Base-by-base conservation (phyloP, 2,797 vertebrate genomes). In the Epinephelus malabaricus region DNA sequence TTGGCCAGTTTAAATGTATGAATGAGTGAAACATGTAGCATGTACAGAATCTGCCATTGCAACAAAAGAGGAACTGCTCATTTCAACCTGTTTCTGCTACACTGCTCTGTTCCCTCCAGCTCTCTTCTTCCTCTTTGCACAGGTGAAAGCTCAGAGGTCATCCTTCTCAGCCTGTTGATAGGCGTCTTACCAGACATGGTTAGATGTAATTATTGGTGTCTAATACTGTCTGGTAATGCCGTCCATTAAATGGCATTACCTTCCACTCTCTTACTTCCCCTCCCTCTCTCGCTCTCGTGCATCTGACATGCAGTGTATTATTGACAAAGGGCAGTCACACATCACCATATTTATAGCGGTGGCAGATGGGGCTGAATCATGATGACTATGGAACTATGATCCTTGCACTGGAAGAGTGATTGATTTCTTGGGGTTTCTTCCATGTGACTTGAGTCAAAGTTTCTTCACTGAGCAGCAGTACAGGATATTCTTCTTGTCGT, bases 161-260 rank as follows among this genome's bases (percentile, higher is more conserved):
- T 86, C 87, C 89, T 91, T 90, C 81, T 12, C 82, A 90, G 96
- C 97, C 96, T 95, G 96, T 94, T 78, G 96, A 98, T 97, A 94
- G 96, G 93, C 91, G 98, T 97, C 97, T 99, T 99, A 99, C 98
- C 98, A 99, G 98, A 96, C 98, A 98, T 86, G 95, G 96, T 99
- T 99, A 99, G 98, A 99, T 97, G 95, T 98, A 93, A 92, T 93
- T 96, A 95, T 75, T 93, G 89, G 84, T 95, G 96, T 99, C 98
- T 99, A 99, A 99, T 99, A 99, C 98, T 99, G 98, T 99, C 98
- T 99, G 98, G 98, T 99, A 99, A 99, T 97, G 97, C 98, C 98
- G 96, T 97, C 95, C 94, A 96, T 98, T 92, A 92, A 96, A 94
- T 43, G 83, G 95, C 92, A 96, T 95, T 94, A 90, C 70, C 84